A percentile compares a stretch with the other conserved stretches of the same genome.
Evolutionary conservation across 2,797 vertebrate genomes (phyloP).

Genomic region (Fistularia tabacaria): DNA sequence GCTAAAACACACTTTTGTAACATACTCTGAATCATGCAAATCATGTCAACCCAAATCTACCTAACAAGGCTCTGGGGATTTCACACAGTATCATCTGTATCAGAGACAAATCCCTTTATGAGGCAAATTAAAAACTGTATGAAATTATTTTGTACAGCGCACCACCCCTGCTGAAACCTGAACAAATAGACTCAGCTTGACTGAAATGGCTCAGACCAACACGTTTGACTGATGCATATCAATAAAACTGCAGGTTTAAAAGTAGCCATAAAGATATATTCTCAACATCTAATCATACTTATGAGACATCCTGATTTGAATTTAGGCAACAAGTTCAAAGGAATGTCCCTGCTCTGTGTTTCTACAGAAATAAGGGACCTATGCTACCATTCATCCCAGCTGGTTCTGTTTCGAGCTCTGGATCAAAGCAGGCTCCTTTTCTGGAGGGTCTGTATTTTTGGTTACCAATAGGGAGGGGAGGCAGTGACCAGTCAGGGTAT

Average conservation of each 20-base stretch:
- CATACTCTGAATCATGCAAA: constrained; percentile 70
- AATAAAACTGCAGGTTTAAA: constrained; percentile 45
- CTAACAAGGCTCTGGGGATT: constrained; percentile 75
- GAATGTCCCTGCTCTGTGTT: constrained; percentile 39
- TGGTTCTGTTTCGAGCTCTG: constrained; percentile 46
- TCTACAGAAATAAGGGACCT: constrained; percentile 48
- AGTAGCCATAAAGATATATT: constrained; percentile 38
- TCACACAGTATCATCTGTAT: constrained; percentile 65
- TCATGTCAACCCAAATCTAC: constrained; percentile 59
- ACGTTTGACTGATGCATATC: constrained; percentile 35
- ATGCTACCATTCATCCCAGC: constrained; percentile 68
- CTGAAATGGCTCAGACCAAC: constrained; percentile 40
- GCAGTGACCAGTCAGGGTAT: constrained; percentile 58
- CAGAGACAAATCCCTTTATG: constrained; percentile 68
- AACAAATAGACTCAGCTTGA: constrained; percentile 46
- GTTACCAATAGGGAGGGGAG: constrained; percentile 29
- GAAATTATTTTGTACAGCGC: constrained; percentile 59
- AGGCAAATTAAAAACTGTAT: constrained; percentile 72
- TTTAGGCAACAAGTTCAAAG: constrained; percentile 43
- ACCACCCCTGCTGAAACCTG: constrained; percentile 51
- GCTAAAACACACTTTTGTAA: constrained; percentile 63
- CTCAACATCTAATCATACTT: constrained; percentile 27
- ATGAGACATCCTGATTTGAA: constrained; percentile 29
- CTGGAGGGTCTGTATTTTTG: constrained; percentile 64
- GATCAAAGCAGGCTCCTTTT: constrained; percentile 46